Percentiles rank a stretch among this genome's conserved stretches.
These are phyloP conservation scores for Pristionchus japonicus DNA, from an alignment of 2,888 invertebrate species.

Conservation along the genomic window DNA sequence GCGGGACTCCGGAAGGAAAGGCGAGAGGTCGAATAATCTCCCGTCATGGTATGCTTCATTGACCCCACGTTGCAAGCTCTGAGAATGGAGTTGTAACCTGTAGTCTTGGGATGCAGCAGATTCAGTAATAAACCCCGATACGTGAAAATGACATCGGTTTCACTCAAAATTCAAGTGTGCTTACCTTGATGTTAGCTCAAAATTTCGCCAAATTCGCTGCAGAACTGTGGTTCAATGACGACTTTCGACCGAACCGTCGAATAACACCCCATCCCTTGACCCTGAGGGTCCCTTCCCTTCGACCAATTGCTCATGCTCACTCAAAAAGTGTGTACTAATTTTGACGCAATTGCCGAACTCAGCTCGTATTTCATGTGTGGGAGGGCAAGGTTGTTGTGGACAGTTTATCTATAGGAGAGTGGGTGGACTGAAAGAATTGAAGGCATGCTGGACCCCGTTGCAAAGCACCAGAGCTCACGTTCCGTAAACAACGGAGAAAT, in stretches of 20 bases:
- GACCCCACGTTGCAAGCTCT: not conserved
- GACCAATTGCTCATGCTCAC: not conserved
- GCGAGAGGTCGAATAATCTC: not conserved
- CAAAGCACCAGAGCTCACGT: not conserved
- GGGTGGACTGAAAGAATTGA: not conserved
- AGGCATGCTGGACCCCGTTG: not conserved
- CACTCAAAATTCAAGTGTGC: not conserved
- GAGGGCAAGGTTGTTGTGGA: not conserved
- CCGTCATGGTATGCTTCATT: not conserved
- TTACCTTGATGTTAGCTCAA: not conserved
- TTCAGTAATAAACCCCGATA: too few relatives aligned
- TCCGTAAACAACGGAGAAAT: not conserved
- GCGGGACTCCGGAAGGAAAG: not conserved
- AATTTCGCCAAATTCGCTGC: not conserved
- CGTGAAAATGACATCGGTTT: not conserved
- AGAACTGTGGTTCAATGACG: not conserved
- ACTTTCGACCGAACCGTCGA: not conserved
- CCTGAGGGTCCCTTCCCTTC: not conserved
- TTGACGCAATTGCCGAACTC: constrained; percentile 1
- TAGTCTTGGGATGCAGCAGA: too few relatives aligned
- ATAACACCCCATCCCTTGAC: not conserved
- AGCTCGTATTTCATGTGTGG: not conserved
- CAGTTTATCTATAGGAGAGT: not conserved
- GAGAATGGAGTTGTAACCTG: not conserved
- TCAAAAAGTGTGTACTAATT: constrained; percentile 13